Conservation (phyloP, 2,888 invertebrate genomes). For the Idaea aversata region DNA sequence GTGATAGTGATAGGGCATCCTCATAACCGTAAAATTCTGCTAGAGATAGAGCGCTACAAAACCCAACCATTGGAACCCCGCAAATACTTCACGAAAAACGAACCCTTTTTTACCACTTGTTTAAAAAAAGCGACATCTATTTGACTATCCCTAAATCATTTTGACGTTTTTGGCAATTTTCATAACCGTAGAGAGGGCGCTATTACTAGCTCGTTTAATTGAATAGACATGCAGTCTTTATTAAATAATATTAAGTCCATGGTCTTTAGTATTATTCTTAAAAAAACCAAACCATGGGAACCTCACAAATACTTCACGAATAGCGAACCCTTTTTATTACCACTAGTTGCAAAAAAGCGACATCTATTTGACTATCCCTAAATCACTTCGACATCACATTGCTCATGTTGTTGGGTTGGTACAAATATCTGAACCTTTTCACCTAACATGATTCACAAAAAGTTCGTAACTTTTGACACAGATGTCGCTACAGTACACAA, state of each 20-base stretch:
- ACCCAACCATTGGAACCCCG: not conserved
- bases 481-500: slow-evolving; percentile 26
- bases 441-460: not conserved
- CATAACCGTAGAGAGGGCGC: no score
- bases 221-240: no score
- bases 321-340: no score
- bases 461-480: slow-evolving; percentile 12
- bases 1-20: no score
- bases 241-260: no score
- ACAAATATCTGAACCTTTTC: not conserved
- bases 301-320: no score
- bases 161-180: no score
- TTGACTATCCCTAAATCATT: slow-evolving; percentile 1
- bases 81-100: not conserved
- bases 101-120: not conserved
- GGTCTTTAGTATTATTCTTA: no score
- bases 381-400: slow-evolving; percentile 5
- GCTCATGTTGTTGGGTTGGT: not conserved
- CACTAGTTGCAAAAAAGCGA: slow-evolving; percentile 4
- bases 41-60: no score
- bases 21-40: no score
- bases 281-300: no score
- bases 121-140: slow-evolving; percentile 18
- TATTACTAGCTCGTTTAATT: no score
- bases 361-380: slow-evolving; percentile 13